Conservation (phyloP, 2,113 vertebrate species). For the Theropithecus gelada region DNA sequence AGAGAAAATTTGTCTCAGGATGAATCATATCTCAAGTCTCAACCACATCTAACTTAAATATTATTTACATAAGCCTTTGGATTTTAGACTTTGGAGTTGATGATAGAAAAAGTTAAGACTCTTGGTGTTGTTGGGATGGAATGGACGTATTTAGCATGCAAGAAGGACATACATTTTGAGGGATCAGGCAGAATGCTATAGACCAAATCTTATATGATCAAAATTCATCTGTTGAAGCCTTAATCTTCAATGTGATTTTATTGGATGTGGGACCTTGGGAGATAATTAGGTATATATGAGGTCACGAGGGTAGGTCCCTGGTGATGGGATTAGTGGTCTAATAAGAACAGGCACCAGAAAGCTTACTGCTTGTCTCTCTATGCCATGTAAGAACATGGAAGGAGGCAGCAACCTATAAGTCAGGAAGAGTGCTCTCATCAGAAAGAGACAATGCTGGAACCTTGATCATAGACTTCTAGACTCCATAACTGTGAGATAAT, state of each 20-base stretch:
- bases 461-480: neutral
- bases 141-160: neutral
- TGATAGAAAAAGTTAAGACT: neutral
- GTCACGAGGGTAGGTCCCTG: neutral
- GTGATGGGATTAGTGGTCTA: neutral
- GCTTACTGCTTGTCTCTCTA: neutral
- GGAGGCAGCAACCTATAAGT: neutral
- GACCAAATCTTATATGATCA: neutral
- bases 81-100: neutral
- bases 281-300: neutral
- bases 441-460: neutral
- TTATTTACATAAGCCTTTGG: neutral
- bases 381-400: no score
- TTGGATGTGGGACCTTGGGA: neutral
- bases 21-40: neutral
- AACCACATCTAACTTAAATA: neutral
- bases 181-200: neutral
- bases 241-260: neutral
- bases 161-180: neutral
- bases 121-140: neutral
- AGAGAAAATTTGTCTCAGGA: neutral
- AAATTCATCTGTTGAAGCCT: neutral
- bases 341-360: neutral
- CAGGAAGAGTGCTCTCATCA: neutral
- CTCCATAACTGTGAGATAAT: neutral